A percentile compares a stretch with the other conserved stretches of the same genome.
These are phyloP conservation scores for Clarias platycephalus DNA, from an alignment of 2,797 vertebrate genomes.

Conservation along the genomic window DNA sequence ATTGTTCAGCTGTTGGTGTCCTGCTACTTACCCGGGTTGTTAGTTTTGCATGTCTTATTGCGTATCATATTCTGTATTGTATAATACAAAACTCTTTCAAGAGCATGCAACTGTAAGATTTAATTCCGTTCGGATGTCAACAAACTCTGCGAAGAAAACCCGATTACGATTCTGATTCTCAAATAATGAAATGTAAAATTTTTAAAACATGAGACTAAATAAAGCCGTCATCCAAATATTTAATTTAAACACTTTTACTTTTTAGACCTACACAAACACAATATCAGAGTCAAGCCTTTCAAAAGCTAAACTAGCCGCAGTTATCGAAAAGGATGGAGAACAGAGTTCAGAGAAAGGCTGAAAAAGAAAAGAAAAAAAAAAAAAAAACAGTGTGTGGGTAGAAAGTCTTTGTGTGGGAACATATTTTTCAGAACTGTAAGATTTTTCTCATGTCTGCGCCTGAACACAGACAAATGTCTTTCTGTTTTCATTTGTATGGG, in stretches of 20 bases:
- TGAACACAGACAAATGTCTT: not conserved
- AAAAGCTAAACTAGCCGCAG: not conserved
- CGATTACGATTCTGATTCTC: too few species aligned
- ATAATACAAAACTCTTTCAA: not conserved
- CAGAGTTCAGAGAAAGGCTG: slow-evolving; percentile 14
- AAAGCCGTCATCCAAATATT: not conserved
- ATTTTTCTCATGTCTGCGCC: not conserved
- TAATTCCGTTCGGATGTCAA: too few species aligned
- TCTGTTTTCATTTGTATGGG: slow-evolving; percentile 49
- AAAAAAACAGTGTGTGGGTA: not conserved
- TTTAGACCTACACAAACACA: not conserved
- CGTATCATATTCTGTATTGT: not conserved
- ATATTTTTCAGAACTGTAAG: not conserved
- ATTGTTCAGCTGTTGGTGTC: not conserved
- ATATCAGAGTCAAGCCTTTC: not conserved
- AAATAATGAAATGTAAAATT: not conserved
- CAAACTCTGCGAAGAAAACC: too few species aligned
- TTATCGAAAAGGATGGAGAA: not conserved
- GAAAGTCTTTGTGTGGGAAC: slow-evolving; percentile 43
- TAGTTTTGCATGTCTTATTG: not conserved
- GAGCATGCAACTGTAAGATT: not conserved
- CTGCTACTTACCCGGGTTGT: not conserved
- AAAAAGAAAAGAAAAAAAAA: not conserved
- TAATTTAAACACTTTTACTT: not conserved
- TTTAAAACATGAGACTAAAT: not conserved